Evolutionary conservation across 2,113 vertebrate genomes (phyloP), one percentile per base, ranked within the genome.

Genomic region (Marcusenius ussheri): DNA sequence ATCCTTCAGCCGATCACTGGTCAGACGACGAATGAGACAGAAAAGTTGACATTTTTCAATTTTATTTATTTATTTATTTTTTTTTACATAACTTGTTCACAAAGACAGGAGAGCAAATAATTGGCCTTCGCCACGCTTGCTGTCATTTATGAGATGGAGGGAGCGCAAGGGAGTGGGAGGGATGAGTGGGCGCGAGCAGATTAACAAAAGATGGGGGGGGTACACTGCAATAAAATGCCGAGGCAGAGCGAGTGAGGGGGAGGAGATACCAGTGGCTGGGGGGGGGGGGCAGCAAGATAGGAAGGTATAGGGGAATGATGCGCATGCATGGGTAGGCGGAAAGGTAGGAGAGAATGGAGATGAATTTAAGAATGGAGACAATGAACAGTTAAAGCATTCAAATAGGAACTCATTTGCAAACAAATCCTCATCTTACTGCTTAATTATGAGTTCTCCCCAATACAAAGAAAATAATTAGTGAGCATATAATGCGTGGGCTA

Each of bases 111-210:
- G 93, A 88, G 91, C 91, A 56, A 86, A 91, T 92, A 93, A 92
- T 91, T 93, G 91, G 90, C 89, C 90, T 89, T 86, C 53, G 84
- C 90, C 85, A 85, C 87, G 89, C 93, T 92, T 91, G 91, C 51
- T 88, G 42, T 94, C 91, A 92, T 94, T 92, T 94, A 95, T 94
- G 92, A 90, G 89, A 91, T 50, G 56, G 56, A 91, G 94, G 93
- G 93, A 93, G 91, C 47, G 92, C 92, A 90, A 90, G 86, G 13
- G 93, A 91, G 95, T 96, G 93, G 96, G 95, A 93, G 94, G 92
- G 9, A 90, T 86, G 93, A 86, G 91, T 95, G 91, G 95, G 94
- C 91, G 92, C 94, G 92, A 92, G 87, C 62, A 95, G 93, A 95
- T 94, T 93, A 84, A 92, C 90, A 92, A 88, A 91, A 84, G 87